Evolutionary conservation across 2,888 invertebrate species (phyloP).

Genomic region (Phortica okadai): DNA sequence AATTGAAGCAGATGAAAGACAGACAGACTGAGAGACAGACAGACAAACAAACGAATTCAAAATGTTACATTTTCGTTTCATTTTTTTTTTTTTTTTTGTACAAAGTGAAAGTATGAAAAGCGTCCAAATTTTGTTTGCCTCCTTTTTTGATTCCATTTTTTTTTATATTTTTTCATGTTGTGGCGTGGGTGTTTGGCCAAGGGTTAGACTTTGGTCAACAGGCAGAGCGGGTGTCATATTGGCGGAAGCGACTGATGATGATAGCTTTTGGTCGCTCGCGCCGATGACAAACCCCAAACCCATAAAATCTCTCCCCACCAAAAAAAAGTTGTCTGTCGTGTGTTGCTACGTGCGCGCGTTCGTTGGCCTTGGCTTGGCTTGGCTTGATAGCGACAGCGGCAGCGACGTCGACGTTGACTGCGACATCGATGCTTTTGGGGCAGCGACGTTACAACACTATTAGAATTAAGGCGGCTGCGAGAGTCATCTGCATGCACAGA

Average conservation of each 20-base stretch:
- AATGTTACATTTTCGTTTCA: neutral
- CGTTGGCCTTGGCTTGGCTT: constrained; percentile 21
- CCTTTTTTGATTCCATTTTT: neutral
- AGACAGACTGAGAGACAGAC: neutral
- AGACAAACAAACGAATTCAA: neutral
- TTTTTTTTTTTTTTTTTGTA: neutral
- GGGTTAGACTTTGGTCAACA: neutral
- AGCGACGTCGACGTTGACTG: neutral
- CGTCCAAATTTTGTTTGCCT: neutral
- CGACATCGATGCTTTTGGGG: neutral
- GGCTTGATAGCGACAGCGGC: too few species aligned
- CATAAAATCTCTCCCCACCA: too few species aligned
- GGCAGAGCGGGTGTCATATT: neutral
- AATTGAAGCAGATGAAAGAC: constrained; percentile 9
- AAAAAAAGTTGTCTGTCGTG: too few species aligned
- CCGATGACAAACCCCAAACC: too few species aligned
- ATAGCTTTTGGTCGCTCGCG: too few species aligned
- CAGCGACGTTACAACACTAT: neutral
- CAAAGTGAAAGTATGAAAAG: constrained; percentile 32
- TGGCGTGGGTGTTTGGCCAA: too few species aligned
- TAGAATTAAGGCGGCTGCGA: neutral
- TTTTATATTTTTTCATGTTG: neutral
- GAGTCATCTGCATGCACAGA: neutral
- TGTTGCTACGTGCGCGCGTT: neutral
- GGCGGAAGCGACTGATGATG: neutral